Conservation (phyloP, 2,797 vertebrate species). For the Pampus argenteus region DNA sequence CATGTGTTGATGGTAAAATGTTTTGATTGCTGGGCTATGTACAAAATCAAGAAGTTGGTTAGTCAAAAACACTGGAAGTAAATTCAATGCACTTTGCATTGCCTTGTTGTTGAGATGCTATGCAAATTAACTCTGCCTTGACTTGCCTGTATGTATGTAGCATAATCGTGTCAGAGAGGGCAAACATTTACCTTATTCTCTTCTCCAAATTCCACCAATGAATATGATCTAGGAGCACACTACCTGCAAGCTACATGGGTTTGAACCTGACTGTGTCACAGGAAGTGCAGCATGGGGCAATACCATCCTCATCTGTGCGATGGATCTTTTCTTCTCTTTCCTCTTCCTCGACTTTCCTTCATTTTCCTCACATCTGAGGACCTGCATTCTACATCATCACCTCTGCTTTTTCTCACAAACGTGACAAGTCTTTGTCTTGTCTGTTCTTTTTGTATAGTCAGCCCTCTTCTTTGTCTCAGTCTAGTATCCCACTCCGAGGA, state of each 20-base stretch:
- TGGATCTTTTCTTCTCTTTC: background rate
- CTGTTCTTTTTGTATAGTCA: background rate
- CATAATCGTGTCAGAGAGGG: background rate
- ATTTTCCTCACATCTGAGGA: conserved; percentile 1
- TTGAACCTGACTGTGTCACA: conserved; percentile 20
- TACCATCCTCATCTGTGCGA: background rate
- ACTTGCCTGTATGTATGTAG: background rate
- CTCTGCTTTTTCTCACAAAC: conserved; percentile 11
- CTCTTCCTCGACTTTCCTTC: background rate
- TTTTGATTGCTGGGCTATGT: background rate
- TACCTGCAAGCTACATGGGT: background rate
- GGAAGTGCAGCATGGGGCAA: conserved; percentile 14
- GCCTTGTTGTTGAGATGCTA: background rate
- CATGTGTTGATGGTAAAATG: background rate
- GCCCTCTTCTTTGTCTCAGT: background rate
- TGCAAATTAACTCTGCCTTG: background rate
- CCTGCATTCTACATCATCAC: background rate
- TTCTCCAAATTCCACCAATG: conserved; percentile 2
- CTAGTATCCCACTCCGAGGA: conserved; percentile 83
- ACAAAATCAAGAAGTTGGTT: background rate
- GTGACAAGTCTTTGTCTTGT: background rate
- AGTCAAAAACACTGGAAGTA: background rate
- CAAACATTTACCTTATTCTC: conserved; percentile 1
- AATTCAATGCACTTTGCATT: background rate
- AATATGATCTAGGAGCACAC: background rate